Base-by-base conservation (phyloP, 2,888 invertebrate species). In the Calameuta filiformis region DNA sequence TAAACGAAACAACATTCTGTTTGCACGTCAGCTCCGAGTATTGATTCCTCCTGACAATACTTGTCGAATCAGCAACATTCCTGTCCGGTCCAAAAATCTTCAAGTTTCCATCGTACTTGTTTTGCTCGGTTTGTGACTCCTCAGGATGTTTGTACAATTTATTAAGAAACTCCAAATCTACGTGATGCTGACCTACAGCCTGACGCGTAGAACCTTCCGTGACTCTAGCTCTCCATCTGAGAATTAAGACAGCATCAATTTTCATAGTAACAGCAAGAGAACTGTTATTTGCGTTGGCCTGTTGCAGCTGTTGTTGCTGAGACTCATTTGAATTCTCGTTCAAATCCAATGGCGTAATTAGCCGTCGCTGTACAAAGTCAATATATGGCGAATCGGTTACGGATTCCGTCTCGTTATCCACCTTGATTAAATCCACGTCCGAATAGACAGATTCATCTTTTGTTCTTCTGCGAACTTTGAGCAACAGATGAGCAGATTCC, bases 101-200 rank as follows among this genome's bases (percentile, higher is more conserved):
- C 4, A 92, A 81, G 4, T 88, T 87, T 23, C 88, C 87, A 11
- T 85, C 86, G 30, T 89, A 89, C n/a, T 91, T 90, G 23, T 81
- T 85, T 15, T 87, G 87, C 35, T 90, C 88, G 3, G 88, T 82
- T 75, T 91, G 90, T 76, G 84, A 88, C 69, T 92, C 87, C 37
- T 88, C 87, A 35, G 92, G 93, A 76, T 93, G 93, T 75, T 93
- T 93, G 80, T 93, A 91, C 33, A 92, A 90, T 87, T 93, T 92
- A 82, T 93, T 93, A 79, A 95, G 93, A 84, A 93, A 93, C 79
- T 94, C 93, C 79, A 96, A 88, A 86, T 94, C 94, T 31, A 95
- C 90, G 85, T 94, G 94, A 87, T 95, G 95, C 85, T 96, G 96
- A 0, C 96, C 96, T 75, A 94, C 90, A 12, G 94, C 94, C 11